These are phyloP conservation scores for Heteromormyrus szaboi DNA, from an alignment of 2,797 vertebrate species.

Conservation along the genomic window DNA sequence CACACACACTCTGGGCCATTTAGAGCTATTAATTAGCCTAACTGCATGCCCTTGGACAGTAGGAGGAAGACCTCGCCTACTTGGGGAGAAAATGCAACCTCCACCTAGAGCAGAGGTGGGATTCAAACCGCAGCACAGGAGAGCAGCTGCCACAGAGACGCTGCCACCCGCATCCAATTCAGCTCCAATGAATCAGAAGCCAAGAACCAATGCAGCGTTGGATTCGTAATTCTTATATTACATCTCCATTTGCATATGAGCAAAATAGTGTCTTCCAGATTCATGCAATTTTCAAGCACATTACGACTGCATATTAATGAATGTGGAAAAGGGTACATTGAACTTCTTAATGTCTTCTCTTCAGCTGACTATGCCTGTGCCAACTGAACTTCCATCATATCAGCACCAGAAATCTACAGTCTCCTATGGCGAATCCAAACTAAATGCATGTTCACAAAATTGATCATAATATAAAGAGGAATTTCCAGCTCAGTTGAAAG, in stretches of 20 bases:
- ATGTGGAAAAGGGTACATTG: neutral
- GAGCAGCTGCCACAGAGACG: neutral
- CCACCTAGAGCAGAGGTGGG: neutral
- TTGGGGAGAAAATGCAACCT: neutral
- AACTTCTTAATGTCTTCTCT: neutral
- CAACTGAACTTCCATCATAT: neutral
- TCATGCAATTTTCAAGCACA: neutral
- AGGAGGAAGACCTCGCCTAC: neutral
- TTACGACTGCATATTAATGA: neutral
- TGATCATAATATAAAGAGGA: neutral
- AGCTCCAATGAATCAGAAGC: neutral
- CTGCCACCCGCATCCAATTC: neutral
- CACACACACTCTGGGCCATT: neutral
- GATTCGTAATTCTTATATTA: neutral
- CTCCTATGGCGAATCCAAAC: neutral
- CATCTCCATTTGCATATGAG: neutral
- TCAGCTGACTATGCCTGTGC: neutral
- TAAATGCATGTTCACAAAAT: neutral
- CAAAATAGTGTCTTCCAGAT: neutral
- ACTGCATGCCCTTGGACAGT: neutral
- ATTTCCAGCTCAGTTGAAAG: neutral
- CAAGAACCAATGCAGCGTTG: neutral
- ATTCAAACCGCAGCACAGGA: neutral
- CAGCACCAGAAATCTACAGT: neutral
- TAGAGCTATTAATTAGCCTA: neutral